phyloP scores from a whole-genome alignment of 53 echinoderm and acorn worm species.

The Arbacia lixula region DNA sequence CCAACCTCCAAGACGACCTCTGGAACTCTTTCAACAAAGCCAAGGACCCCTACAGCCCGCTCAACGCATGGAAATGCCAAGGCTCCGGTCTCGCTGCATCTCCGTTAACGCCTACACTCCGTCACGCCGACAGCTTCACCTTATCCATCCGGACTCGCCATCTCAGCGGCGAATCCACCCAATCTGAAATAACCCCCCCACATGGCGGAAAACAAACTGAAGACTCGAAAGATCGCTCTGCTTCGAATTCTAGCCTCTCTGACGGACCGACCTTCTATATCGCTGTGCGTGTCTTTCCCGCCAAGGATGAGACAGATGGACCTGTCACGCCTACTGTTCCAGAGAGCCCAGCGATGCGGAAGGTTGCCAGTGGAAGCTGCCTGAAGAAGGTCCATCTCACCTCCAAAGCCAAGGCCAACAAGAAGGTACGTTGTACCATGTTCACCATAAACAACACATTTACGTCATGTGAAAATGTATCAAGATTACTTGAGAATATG shows the following conservation, averaged over 20 bases:
- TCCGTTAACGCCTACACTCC: no score
- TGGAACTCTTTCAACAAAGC: slow-evolving; percentile 39
- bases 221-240: no score
- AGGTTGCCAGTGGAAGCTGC: slow-evolving; percentile 38
- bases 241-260: no score
- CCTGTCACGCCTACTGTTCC: background rate
- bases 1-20: slow-evolving; percentile 7
- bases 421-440: slow-evolving; percentile 33
- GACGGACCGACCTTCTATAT: slow-evolving; percentile 3
- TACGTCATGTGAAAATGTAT: no score
- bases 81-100: no score
- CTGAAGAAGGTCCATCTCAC: slow-evolving; percentile 18
- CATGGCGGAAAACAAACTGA: no score
- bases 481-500: no score
- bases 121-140: no score
- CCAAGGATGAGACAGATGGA: slow-evolving; percentile 18
- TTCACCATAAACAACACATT: no score
- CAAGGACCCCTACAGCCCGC: slow-evolving; percentile 38
- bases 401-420: slow-evolving; percentile 1
- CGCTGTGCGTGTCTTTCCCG: background rate
- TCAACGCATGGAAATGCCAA: slow-evolving; percentile 32
- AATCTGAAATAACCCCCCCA: no score
- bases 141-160: no score
- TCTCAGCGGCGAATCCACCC: no score
- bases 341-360: slow-evolving; percentile 2